phyloP scores from a whole-genome alignment of 2,113 vertebrate species.

The Tachuris rubrigastra region DNA sequence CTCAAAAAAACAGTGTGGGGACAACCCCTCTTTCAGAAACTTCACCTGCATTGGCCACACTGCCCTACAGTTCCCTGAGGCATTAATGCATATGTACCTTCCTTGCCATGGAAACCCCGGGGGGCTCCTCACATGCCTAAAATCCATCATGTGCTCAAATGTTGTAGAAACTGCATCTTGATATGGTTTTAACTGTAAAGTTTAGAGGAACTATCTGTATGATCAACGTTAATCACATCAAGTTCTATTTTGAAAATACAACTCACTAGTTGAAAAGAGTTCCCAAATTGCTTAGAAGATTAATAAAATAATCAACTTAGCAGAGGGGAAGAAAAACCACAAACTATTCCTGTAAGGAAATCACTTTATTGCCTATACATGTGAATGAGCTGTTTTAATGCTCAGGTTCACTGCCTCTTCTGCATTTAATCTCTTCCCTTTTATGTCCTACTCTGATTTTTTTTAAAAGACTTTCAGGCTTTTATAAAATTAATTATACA shows the following conservation, averaged over 20 bases:
- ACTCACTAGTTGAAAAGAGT: background rate
- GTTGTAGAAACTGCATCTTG: background rate
- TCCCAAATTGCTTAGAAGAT: conserved; percentile 49
- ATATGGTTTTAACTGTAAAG: background rate
- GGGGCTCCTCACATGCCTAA: fast-evolving
- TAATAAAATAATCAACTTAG: conserved; percentile 52
- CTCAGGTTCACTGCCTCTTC: conserved; percentile 51
- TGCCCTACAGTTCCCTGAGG: fast-evolving
- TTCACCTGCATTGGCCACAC: fast-evolving
- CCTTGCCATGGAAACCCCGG: background rate
- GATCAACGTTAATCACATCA: background rate
- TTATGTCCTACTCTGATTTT: conserved; percentile 68
- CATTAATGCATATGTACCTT: fast-evolving
- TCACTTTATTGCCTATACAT: conserved; percentile 9
- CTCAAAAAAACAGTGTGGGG: fast-evolving
- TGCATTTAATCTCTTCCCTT: conserved; percentile 69
- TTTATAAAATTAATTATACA: conserved; percentile 83
- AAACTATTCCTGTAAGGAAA: conserved; percentile 55
- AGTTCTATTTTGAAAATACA: background rate
- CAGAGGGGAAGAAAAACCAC: background rate
- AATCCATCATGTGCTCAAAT: background rate
- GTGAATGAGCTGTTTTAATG: conserved; percentile 51
- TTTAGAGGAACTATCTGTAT: background rate
- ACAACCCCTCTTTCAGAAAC: fast-evolving
- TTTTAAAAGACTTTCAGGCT: conserved; percentile 71